These are phyloP conservation scores for Bombyx huttoni DNA, from an alignment of 2,888 invertebrate genomes.

Conservation along the genomic window DNA sequence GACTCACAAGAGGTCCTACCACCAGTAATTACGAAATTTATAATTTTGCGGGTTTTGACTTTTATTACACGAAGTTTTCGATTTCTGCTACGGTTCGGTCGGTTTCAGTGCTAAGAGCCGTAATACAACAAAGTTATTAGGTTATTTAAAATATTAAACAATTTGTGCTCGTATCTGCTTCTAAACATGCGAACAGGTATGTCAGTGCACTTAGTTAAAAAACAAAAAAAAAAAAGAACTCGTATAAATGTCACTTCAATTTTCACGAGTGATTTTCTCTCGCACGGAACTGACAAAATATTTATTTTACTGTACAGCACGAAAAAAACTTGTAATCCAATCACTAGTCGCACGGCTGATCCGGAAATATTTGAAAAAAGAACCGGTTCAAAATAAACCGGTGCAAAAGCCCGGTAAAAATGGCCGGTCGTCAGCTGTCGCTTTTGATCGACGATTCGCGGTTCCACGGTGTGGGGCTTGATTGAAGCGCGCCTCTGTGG, in stretches of 20 bases:
- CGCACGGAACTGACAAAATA: neutral
- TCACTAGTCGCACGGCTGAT: neutral
- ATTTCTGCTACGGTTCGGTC: no score
- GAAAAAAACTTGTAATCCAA: neutral
- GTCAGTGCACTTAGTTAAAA: neutral
- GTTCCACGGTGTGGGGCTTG: neutral
- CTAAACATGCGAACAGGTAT: no score
- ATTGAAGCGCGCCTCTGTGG: neutral
- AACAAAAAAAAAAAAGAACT: neutral
- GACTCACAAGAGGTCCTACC: no score
- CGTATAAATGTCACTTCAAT: neutral
- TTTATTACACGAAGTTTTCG: no score
- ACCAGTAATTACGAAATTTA: no score
- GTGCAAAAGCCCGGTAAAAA: neutral
- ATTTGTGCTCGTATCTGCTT: no score
- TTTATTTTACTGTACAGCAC: neutral
- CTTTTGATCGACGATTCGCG: neutral
- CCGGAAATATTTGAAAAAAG: neutral
- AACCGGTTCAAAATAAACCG: neutral
- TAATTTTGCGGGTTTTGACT: no score
- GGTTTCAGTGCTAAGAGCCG: no score
- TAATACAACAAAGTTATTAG: no score
- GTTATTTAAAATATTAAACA: no score
- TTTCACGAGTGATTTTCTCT: neutral
- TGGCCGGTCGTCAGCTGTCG: neutral